Conservation (phyloP, 1,140 invertebrate genomes). For the Lethrus apterus region DNA sequence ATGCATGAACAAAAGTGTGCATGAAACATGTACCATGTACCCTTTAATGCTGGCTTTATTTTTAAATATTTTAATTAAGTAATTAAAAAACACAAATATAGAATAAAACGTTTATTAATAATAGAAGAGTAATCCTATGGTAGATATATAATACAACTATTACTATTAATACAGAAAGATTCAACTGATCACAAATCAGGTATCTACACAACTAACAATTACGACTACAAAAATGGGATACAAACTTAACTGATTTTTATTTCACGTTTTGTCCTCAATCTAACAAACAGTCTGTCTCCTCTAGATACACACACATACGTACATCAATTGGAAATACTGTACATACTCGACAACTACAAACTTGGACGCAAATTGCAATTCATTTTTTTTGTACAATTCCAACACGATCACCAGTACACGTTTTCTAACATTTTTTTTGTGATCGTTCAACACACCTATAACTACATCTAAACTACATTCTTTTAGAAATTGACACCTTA, state of each 20-base stretch:
- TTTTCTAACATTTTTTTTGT: slow-evolving; percentile 3
- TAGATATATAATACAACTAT: slow-evolving; percentile 11
- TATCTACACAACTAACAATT: background rate
- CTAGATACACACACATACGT: background rate
- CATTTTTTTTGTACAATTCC: slow-evolving; percentile 16
- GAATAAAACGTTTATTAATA: slow-evolving; percentile 16
- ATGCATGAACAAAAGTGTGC: no score
- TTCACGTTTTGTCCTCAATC: no score
- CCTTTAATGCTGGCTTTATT: no score
- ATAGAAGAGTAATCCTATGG: slow-evolving; percentile 13
- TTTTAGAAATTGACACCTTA: no score
- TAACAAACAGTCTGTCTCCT: no score
- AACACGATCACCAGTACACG: slow-evolving; percentile 7
- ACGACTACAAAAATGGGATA: slow-evolving; percentile 4
- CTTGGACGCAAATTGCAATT: slow-evolving; percentile 13
- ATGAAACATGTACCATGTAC: no score
- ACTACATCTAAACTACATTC: no score
- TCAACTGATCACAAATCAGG: slow-evolving; percentile 13
- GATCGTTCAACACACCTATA: background rate
- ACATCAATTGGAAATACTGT: background rate
- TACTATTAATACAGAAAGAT: slow-evolving; percentile 13
- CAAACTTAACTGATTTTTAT: slow-evolving; percentile 1
- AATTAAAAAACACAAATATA: no score
- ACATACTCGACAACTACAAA: no score
- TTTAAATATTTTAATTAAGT: no score